Evolutionary conservation across 2,888 invertebrate genomes (phyloP).

Genomic region (Hydraecia micacea): DNA sequence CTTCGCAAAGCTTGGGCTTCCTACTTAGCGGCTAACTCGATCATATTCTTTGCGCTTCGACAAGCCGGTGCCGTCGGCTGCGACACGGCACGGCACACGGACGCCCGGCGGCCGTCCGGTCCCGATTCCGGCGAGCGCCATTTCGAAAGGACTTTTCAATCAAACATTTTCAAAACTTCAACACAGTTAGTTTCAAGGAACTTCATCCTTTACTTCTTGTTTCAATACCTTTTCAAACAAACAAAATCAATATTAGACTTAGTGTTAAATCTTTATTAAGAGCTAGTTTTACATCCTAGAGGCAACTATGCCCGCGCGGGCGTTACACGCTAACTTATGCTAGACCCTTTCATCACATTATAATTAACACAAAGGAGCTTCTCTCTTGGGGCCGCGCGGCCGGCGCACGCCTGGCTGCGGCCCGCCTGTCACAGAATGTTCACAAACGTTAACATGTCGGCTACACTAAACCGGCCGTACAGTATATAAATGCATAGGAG

Average conservation of each 20-base stretch:
- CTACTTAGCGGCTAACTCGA: slow-evolving; percentile 78
- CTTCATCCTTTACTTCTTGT: slow-evolving; percentile 96
- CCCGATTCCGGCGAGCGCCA: slow-evolving; percentile 84
- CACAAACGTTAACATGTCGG: slow-evolving; percentile 54
- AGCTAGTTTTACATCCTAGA: slow-evolving; percentile 87
- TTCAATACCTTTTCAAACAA: slow-evolving; percentile 96
- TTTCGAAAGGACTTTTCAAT: slow-evolving; percentile 87
- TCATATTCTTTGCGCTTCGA: slow-evolving; percentile 89
- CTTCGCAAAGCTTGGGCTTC: slow-evolving; percentile 82
- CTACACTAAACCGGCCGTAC: slow-evolving; percentile 75
- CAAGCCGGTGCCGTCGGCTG: slow-evolving; percentile 80
- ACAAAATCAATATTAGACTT: slow-evolving; percentile 93
- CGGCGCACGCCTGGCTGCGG: slow-evolving; percentile 60
- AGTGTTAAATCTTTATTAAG: slow-evolving; percentile 88
- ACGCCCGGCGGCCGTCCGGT: slow-evolving; percentile 79
- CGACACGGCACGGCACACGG: slow-evolving; percentile 66
- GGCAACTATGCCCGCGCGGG: slow-evolving; percentile 80
- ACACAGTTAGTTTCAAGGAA: slow-evolving; percentile 90
- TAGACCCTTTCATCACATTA: slow-evolving; percentile 79
- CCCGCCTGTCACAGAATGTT: slow-evolving; percentile 55
- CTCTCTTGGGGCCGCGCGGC: slow-evolving; percentile 65
- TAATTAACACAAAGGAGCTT: slow-evolving; percentile 66
- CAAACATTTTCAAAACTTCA: slow-evolving; percentile 90
- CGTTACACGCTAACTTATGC: slow-evolving; percentile 85
- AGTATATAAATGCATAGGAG: slow-evolving; percentile 85